These are phyloP conservation scores for Napeogenes inachia DNA, from an alignment of 2,888 invertebrate genomes.

Conservation along the genomic window DNA sequence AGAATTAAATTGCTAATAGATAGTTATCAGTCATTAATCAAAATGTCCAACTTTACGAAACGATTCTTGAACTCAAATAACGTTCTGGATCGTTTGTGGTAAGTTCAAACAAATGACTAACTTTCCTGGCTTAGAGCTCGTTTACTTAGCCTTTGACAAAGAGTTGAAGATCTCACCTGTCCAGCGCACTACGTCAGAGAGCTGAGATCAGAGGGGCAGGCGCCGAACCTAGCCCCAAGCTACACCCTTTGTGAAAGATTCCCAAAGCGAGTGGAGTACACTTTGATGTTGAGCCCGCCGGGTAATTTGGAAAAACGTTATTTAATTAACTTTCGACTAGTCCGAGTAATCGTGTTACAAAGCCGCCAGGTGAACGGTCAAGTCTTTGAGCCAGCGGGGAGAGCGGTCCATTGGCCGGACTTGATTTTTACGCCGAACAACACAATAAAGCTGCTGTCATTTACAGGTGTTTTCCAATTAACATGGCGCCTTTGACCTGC, in stretches of 20 bases:
- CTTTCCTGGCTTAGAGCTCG: constrained; percentile 23
- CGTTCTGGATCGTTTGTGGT: constrained; percentile 12
- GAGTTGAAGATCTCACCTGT: constrained; percentile 60
- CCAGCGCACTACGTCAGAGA: constrained; percentile 47
- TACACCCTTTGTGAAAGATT: constrained; percentile 68
- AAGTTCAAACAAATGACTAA: constrained; percentile 21
- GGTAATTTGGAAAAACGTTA: constrained; percentile 77
- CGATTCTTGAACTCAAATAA: constrained; percentile 38
- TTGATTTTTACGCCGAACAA: constrained; percentile 74
- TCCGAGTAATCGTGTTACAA: constrained; percentile 75
- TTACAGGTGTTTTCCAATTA: constrained; percentile 76
- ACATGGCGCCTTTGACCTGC: constrained; percentile 73
- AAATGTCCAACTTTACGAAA: constrained; percentile 42
- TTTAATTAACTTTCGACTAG: constrained; percentile 78
- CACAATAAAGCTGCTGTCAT: constrained; percentile 73
- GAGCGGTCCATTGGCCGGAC: constrained; percentile 46
- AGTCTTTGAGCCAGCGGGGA: constrained; percentile 61
- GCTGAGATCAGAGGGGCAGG: constrained; percentile 49
- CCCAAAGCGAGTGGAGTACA: constrained; percentile 53
- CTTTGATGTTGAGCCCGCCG: constrained; percentile 70
- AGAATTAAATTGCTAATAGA: constrained; percentile 57
- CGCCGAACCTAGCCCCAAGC: constrained; percentile 62
- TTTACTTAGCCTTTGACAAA: constrained; percentile 41
- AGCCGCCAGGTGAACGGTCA: constrained; percentile 69
- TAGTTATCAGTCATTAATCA: constrained; percentile 62